Percentiles rank a stretch among this genome's conserved stretches.
phyloP scores from a whole-genome alignment of 2,888 invertebrate genomes.

The Trilocha varians region DNA sequence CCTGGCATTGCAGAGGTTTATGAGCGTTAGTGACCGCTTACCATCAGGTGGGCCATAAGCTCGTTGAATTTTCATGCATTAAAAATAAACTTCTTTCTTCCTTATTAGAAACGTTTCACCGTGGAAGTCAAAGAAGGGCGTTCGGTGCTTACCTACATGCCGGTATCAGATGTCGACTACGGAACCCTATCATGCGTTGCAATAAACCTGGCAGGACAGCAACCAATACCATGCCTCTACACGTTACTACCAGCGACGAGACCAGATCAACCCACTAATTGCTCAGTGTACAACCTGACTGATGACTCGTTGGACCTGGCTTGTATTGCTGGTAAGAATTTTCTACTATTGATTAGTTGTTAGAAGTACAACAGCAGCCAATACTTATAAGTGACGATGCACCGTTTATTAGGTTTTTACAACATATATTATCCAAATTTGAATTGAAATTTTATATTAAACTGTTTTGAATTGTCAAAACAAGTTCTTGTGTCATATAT shows the following conservation, averaged over 20 bases:
- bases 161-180: slow-evolving; percentile 84
- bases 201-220: slow-evolving; percentile 80
- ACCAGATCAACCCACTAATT: slow-evolving; percentile 85
- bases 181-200: slow-evolving; percentile 86
- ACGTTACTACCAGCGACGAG: slow-evolving; percentile 83
- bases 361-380: too few species aligned
- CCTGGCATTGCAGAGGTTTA: too few species aligned
- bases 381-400: too few species aligned
- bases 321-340: slow-evolving; percentile 70
- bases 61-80: too few species aligned
- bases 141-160: slow-evolving; percentile 83
- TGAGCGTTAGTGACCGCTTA: too few species aligned
- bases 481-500: too few species aligned
- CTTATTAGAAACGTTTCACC: slow-evolving; percentile 73
- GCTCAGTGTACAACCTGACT: slow-evolving; percentile 84
- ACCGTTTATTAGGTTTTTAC: too few species aligned
- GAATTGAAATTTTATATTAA: too few species aligned
- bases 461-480: too few species aligned
- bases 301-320: slow-evolving; percentile 83
- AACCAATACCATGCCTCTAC: slow-evolving; percentile 81
- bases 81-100: too few species aligned
- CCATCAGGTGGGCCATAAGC: too few species aligned
- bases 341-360: slow-evolving; percentile 5
- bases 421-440: too few species aligned
- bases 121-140: slow-evolving; percentile 64